Percentiles rank a stretch among this genome's conserved stretches.
Evolutionary conservation across 2,113 vertebrate genomes (phyloP).

Genomic region (Bagarius yarrelli): DNA sequence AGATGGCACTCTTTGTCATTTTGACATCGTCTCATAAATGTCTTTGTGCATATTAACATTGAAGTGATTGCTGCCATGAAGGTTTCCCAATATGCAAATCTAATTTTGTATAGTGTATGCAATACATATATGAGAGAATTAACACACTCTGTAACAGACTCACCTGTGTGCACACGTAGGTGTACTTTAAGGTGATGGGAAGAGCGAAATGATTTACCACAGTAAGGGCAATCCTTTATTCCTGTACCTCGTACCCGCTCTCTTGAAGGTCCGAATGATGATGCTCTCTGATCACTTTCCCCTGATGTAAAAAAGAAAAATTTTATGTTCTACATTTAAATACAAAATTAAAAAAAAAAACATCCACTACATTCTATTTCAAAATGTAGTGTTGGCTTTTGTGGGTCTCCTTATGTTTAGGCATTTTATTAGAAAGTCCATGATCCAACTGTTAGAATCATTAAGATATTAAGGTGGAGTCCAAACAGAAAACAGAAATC

Average conservation of each 20-base stretch:
- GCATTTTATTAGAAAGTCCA: neutral
- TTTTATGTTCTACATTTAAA: neutral
- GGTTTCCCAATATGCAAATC: neutral
- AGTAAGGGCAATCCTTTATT: constrained; percentile 90
- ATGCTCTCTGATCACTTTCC: constrained; percentile 74
- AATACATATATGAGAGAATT: neutral
- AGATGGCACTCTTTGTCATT: constrained; percentile 67
- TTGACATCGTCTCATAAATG: neutral
- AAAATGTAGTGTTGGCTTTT: neutral
- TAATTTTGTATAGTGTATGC: neutral
- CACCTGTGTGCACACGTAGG: constrained; percentile 91
- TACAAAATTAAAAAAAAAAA: neutral
- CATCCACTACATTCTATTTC: neutral
- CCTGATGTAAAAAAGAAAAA: constrained; percentile 62
- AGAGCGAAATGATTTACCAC: constrained; percentile 89
- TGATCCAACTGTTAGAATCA: neutral
- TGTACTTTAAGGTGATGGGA: constrained; percentile 94
- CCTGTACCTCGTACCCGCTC: constrained; percentile 80
- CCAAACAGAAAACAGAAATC: neutral
- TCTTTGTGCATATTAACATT: neutral
- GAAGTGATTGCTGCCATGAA: neutral
- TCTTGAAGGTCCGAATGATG: constrained; percentile 67
- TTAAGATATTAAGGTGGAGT: neutral
- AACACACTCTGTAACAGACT: constrained; percentile 32
- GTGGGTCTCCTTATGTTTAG: neutral